Conservation (phyloP, 2,113 vertebrate genomes). For the Nycticorax nycticorax region DNA sequence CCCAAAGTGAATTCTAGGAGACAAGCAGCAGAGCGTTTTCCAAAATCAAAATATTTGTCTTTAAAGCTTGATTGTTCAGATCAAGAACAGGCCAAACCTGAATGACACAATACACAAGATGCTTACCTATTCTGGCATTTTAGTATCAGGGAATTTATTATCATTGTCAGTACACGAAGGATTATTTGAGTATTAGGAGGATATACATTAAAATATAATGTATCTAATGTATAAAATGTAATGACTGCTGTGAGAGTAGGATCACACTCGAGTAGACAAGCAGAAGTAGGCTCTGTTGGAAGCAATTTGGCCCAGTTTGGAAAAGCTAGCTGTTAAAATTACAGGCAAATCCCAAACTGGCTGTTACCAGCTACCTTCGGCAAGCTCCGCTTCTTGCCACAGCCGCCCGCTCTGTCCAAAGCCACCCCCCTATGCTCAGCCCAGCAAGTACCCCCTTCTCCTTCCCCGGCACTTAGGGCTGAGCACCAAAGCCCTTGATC, state of each 20-base stretch:
- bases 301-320: conserved; percentile 41
- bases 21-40: background rate
- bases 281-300: conserved; percentile 34
- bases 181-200: conserved; percentile 42
- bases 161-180: background rate
- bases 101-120: background rate
- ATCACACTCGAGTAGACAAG: background rate
- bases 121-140: background rate
- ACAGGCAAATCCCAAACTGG: conserved; percentile 8
- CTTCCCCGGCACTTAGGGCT: background rate
- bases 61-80: background rate
- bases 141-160: background rate
- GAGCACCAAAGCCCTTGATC: background rate
- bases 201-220: conserved; percentile 39
- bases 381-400: background rate
- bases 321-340: conserved; percentile 11
- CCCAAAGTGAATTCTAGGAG: background rate
- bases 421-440: rapidly evolving
- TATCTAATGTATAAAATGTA: conserved; percentile 8
- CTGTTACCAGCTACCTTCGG: background rate
- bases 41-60: background rate
- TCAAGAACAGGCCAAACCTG: background rate
- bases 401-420: background rate
- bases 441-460: background rate
- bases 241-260: conserved; percentile 28